Percentiles rank a stretch among this genome's conserved stretches.
These are phyloP conservation scores for Porites rus DNA, from an alignment of 92 coral and sea anemone species.

Conservation along the genomic window DNA sequence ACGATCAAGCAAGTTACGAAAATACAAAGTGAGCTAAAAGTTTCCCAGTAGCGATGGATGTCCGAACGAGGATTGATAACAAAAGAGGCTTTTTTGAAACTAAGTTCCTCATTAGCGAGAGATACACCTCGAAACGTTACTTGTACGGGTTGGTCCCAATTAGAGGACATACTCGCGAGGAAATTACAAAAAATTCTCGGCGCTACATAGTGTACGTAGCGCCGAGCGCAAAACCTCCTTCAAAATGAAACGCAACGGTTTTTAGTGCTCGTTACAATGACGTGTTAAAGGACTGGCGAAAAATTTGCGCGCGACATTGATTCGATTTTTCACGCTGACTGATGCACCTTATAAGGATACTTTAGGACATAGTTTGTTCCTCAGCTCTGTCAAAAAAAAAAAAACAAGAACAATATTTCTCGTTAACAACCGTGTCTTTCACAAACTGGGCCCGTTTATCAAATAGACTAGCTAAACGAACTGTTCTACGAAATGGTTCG, in stretches of 20 bases:
- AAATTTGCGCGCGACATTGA: slow-evolving; percentile 1
- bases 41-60: slow-evolving; percentile 75
- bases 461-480: too few relatives aligned
- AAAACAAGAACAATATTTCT: too few relatives aligned
- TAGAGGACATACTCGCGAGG: slow-evolving; percentile 45
- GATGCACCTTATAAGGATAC: too few relatives aligned
- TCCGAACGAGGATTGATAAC: slow-evolving; percentile 78
- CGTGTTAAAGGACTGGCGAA: slow-evolving; percentile 14
- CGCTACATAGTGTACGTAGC: slow-evolving; percentile 23
- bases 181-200: not conserved
- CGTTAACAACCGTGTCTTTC: too few relatives aligned
- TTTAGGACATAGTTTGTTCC: too few relatives aligned
- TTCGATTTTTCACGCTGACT: too few relatives aligned
- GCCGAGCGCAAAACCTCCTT: slow-evolving; percentile 22
- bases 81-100: slow-evolving; percentile 9
- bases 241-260: slow-evolving; percentile 4
- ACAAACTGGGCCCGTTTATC: too few relatives aligned
- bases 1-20: slow-evolving; percentile 72
- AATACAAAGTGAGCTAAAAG: slow-evolving; percentile 45
- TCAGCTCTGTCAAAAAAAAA: too few relatives aligned
- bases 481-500: too few relatives aligned
- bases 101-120: slow-evolving; percentile 45
- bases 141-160: slow-evolving; percentile 62
- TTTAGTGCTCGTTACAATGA: slow-evolving; percentile 17
- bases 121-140: slow-evolving; percentile 84